Base-by-base conservation (phyloP, 2,888 invertebrate species). In the Drosophila infuscata region DNA sequence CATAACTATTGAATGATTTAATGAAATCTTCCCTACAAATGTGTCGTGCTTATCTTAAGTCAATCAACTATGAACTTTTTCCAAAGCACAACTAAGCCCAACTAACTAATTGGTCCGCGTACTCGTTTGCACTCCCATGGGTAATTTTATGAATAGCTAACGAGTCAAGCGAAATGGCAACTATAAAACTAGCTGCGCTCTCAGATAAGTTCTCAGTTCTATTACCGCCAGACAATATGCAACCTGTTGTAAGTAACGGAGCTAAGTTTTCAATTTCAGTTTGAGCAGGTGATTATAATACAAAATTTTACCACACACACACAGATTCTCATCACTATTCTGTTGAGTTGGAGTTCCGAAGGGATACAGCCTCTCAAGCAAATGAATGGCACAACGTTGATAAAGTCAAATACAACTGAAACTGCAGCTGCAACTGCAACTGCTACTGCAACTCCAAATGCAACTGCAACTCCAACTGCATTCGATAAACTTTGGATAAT, bases 171-270 rank as follows among this genome's bases (percentile, higher is more conserved):
- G 25, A 56, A 43, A 54, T 56, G 38, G 6, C 43, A 20, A 41
- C 70, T 84, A 84, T 84, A 84, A 84, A 78, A 70, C 78, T 41
- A 35, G 43, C 58, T 49, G 56, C 35, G 32, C 36, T 20, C 15
- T 52, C 60, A 35, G 57, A 51, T 57, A 49, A 33, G 17, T 30
- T n/a, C 63, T 53, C 73, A 84, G 88, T 85, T 29, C n/a, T 3
- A 25, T 25, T 25, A n/a, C 9, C 25, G 17, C 8, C 43, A 59
- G 30, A 17, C 49, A 70, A 69, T 72, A 84, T 84, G 88, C 70
- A 82, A 59, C 65, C 53, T 53, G 69, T 49, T 72, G 83, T 84
- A 80, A 88, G 83, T 85, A 63, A 51, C 41, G 46, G 46, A 36
- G 43, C 43, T 29, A 30, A 48, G 3, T 1, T 52, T 20, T 12